Base-by-base conservation (phyloP, 2,113 vertebrate genomes). In the Pavo muticus region DNA sequence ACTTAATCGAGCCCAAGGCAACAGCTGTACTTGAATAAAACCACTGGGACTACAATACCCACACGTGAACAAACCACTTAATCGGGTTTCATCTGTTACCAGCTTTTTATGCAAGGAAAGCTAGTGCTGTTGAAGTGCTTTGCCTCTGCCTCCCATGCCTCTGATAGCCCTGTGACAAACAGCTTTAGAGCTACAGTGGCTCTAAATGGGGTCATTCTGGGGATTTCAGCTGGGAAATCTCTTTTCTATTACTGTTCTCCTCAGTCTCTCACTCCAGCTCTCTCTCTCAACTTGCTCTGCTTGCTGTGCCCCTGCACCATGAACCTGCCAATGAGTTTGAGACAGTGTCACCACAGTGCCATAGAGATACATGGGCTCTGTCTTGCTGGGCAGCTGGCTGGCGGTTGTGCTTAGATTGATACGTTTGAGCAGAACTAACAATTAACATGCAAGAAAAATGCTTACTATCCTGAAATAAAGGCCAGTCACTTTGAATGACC, bases 391-490 rank as follows among this genome's bases (percentile, higher is more conserved):
- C 48, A 47, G 25, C 39, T 76, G 71, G 27, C 10, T 42, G 20
- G 44, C 35, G 32, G 19, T 35, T 42, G 48, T 2, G 11, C 18
- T 0, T 0, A 63, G 48, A 65, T 6, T 32, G 60, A 52, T 40
- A 40, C 1, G 8, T 61, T 76, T 45, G 14, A 50, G 48, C 37
- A 93, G 50, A 88, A 87, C 82, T 45, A n/a, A 42, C 16, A 30
- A n/a, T 27, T 83, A 65, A 39, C 21, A 50, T 14, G n/a, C 12
- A 65, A 78, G 37, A 84, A 76, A 87, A 75, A 3, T 0, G 1
- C 4, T 57, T 74, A 9, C 44, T 78, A 10, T 39, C 20, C 67
- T 87, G 24, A 15, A 91, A 85, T 9, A 42, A 78, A 72, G 44
- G 78, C 14, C 47, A 83, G 11, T 2, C n/a, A 48, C 45, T 57